Percentiles rank a stretch among this genome's conserved stretches.
Evolutionary conservation across 2,113 vertebrate genomes (phyloP).

Genomic region (Mystacornis crossleyi): DNA sequence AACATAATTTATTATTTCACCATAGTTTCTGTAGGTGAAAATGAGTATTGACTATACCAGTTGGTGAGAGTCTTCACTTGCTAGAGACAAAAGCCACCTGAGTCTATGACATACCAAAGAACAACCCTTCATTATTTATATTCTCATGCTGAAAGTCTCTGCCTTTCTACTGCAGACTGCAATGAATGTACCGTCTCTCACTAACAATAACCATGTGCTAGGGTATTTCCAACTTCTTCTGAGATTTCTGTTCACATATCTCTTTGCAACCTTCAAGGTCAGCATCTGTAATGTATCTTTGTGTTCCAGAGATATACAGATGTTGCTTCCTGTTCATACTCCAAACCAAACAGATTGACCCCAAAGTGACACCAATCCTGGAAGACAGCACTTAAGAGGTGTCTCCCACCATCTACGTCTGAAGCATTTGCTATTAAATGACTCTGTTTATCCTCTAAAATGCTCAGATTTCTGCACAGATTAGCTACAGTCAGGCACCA

Average conservation of each 20-base stretch:
- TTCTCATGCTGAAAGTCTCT: neutral
- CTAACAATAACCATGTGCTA: neutral
- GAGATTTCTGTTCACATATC: neutral
- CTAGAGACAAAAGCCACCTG: neutral
- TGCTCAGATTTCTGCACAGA: neutral
- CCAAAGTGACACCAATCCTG: neutral
- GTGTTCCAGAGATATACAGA: neutral
- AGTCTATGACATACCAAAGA: neutral
- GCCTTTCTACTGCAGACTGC: neutral
- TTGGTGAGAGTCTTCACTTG: neutral
- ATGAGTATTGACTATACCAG: neutral
- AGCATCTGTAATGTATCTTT: conserved; percentile 1
- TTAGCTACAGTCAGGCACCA: neutral
- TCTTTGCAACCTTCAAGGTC: neutral
- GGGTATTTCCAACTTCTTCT: neutral
- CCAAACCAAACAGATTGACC: neutral
- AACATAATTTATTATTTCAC: neutral
- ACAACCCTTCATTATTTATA: neutral
- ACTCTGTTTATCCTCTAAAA: neutral
- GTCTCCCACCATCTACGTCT: neutral
- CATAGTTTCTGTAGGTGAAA: neutral
- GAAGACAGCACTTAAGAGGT: neutral
- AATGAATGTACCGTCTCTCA: neutral
- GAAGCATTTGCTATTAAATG: neutral
- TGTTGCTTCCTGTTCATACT: neutral